Evolutionary conservation across 2,888 invertebrate genomes (phyloP).

Genomic region (Epinotia demarniana): DNA sequence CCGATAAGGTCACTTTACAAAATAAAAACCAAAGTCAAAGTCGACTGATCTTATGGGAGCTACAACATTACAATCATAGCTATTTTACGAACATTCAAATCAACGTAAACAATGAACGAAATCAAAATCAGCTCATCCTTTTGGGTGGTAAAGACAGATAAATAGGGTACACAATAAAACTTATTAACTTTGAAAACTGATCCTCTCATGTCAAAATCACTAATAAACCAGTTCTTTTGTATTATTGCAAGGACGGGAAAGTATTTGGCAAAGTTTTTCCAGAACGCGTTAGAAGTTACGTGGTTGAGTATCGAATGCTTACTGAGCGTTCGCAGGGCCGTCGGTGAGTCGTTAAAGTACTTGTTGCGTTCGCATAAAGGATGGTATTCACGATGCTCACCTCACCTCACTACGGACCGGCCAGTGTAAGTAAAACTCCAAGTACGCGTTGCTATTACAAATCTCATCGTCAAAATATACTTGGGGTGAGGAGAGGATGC

Average conservation of each 20-base stretch:
- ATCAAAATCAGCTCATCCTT: too few species aligned
- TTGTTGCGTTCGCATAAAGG: slow-evolving; percentile 56
- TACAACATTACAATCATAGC: too few species aligned
- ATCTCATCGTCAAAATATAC: too few species aligned
- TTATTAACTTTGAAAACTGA: background rate
- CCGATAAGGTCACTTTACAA: too few species aligned
- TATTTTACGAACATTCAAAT: too few species aligned
- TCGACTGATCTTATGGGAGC: too few species aligned
- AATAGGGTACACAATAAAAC: background rate
- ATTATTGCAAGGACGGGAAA: background rate
- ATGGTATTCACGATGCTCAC: background rate
- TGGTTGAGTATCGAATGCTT: slow-evolving; percentile 59
- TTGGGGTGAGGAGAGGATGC: too few species aligned
- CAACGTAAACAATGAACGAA: too few species aligned
- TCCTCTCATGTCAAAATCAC: background rate
- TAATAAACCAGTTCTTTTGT: background rate
- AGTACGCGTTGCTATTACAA: too few species aligned
- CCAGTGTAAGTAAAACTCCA: background rate
- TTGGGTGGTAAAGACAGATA: too few species aligned
- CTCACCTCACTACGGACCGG: background rate
- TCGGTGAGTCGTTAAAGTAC: slow-evolving; percentile 50
- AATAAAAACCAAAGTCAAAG: too few species aligned
- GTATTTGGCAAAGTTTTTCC: slow-evolving; percentile 3
- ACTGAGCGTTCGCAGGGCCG: slow-evolving; percentile 58
- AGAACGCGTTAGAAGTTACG: slow-evolving; percentile 47